A percentile compares a stretch with the other conserved stretches of the same genome.
Evolutionary conservation across 2,888 invertebrate species (phyloP).

Genomic region (Idaea straminata): DNA sequence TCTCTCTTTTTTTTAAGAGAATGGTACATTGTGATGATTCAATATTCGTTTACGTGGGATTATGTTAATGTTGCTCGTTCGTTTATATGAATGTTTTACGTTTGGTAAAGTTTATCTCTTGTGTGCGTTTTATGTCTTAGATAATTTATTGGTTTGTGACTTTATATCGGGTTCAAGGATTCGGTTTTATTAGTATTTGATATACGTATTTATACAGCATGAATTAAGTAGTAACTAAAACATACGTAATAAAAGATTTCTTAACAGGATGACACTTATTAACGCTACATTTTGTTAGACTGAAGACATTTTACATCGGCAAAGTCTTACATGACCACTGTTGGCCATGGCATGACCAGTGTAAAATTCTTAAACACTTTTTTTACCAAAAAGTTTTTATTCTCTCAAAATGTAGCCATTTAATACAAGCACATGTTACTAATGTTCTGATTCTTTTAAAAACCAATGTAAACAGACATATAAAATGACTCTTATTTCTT

Average conservation of each 20-base stretch:
- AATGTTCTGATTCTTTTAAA: conserved; percentile 38
- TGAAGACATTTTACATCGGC: conserved; percentile 6
- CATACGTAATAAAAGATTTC: conserved; percentile 20
- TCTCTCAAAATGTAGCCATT: background rate
- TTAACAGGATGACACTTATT: conserved; percentile 32
- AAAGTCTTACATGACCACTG: too few species aligned
- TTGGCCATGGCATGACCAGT: too few species aligned
- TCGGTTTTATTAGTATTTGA: conserved; percentile 1
- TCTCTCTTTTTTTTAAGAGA: too few species aligned
- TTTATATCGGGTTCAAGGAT: background rate
- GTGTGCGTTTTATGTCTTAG: background rate
- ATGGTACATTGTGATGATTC: background rate
- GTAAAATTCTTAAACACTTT: too few species aligned
- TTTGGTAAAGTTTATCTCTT: conserved; percentile 14
- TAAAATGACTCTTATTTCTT: conserved; percentile 58
- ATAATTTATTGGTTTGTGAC: conserved; percentile 1
- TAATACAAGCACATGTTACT: conserved; percentile 33
- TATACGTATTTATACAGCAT: conserved; percentile 15
- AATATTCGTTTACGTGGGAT: background rate
- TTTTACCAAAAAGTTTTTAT: too few species aligned
- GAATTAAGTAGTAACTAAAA: conserved; percentile 21
- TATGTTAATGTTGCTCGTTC: background rate
- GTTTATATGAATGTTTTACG: conserved; percentile 7
- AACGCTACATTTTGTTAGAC: conserved; percentile 27
- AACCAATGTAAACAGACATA: conserved; percentile 32